These are phyloP conservation scores for Apodemia duryi DNA, from an alignment of 2,888 invertebrate species.

Conservation along the genomic window DNA sequence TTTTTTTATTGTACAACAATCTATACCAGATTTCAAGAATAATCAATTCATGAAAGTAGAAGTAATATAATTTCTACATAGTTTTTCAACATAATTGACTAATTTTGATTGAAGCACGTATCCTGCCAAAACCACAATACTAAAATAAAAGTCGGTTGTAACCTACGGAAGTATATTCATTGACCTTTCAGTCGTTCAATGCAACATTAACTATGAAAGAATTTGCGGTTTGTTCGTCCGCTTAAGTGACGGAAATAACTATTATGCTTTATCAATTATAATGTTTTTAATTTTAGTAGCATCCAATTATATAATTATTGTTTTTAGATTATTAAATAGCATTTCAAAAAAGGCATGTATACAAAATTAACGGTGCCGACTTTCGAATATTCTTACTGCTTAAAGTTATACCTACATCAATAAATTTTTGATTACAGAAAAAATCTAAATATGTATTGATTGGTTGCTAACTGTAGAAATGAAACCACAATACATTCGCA, in stretches of 20 bases:
- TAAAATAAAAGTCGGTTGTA: neutral
- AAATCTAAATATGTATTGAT: too few species aligned
- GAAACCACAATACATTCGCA: too few species aligned
- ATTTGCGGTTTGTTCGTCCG: constrained; percentile 10
- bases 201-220: neutral
- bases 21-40: too few species aligned
- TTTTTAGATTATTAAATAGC: neutral
- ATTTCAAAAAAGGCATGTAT: neutral
- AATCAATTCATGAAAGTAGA: too few species aligned
- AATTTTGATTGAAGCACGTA: neutral
- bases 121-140: neutral
- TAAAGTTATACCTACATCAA: neutral
- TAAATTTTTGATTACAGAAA: too few species aligned
- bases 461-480: too few species aligned
- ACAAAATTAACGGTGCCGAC: too few species aligned
- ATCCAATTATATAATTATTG: too few species aligned
- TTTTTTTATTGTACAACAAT: too few species aligned
- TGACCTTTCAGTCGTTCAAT: neutral
- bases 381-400: neutral
- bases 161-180: neutral
- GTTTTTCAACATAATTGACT: neutral
- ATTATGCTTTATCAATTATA: neutral
- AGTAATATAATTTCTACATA: neutral
- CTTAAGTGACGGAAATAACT: neutral
- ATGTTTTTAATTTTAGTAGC: neutral